These are phyloP conservation scores for Gymnoscelis rufifasciata DNA, from an alignment of 2,888 invertebrate species.

Conservation along the genomic window DNA sequence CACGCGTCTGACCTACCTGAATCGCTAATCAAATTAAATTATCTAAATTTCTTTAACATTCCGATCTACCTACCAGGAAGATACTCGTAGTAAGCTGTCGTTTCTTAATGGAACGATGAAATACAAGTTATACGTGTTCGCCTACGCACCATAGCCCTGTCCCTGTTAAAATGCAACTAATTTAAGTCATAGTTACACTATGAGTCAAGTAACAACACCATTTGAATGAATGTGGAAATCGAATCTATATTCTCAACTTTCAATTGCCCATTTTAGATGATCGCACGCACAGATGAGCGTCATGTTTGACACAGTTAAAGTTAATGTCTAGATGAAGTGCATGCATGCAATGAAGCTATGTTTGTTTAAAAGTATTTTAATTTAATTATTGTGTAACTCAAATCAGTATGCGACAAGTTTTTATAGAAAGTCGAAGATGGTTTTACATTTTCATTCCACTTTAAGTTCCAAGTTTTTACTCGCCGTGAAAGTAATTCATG, in stretches of 20 bases:
- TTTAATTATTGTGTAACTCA: too few relatives aligned
- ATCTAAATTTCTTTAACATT: background rate
- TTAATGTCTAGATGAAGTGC: too few relatives aligned
- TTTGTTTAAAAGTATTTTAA: too few relatives aligned
- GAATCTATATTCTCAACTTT: too few relatives aligned
- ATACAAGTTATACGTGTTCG: slow-evolving; percentile 25
- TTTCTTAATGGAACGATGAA: slow-evolving; percentile 22
- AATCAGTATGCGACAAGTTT: too few relatives aligned
- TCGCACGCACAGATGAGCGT: too few relatives aligned
- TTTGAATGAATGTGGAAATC: background rate
- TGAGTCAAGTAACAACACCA: slow-evolving; percentile 4
- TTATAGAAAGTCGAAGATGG: too few relatives aligned
- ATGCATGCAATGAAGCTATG: too few relatives aligned
- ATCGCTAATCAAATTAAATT: background rate
- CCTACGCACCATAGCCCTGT: slow-evolving; percentile 19
- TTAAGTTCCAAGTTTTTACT: slow-evolving; percentile 14
- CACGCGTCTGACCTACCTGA: background rate
- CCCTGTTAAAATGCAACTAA: slow-evolving; percentile 11
- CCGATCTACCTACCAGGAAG: background rate
- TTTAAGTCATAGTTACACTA: slow-evolving; percentile 10
- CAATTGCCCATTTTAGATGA: too few relatives aligned
- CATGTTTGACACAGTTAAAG: too few relatives aligned
- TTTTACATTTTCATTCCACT: slow-evolving; percentile 20
- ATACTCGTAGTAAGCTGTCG: slow-evolving; percentile 5
- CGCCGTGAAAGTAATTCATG: slow-evolving; percentile 25